phyloP scores from a whole-genome alignment of 1,140 invertebrate genomes.

The Monochamus saltuarius region DNA sequence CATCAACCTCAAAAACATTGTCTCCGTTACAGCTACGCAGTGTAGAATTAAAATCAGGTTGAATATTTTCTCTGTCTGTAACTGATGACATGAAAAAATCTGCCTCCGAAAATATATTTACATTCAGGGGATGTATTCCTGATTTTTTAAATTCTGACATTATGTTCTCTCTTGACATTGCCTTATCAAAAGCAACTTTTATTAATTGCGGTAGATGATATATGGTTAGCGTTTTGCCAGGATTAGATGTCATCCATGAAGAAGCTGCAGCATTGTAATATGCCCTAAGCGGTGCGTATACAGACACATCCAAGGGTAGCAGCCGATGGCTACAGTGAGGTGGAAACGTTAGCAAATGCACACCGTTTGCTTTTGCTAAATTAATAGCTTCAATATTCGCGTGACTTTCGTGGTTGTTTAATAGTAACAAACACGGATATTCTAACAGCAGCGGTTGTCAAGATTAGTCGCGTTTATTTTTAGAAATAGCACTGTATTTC shows the following conservation, averaged over 20 bases:
- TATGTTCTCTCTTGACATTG: constrained; percentile 8
- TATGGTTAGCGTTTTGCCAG: constrained; percentile 8
- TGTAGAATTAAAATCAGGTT: too few species aligned
- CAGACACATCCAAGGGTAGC: too few species aligned
- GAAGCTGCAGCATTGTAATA: background rate
- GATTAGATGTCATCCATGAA: constrained; percentile 7
- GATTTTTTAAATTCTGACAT: constrained; percentile 9
- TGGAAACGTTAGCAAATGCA: constrained; percentile 12
- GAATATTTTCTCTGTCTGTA: background rate
- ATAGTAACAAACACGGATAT: constrained; percentile 6
- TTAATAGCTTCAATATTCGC: constrained; percentile 2
- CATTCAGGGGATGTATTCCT: background rate
- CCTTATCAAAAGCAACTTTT: background rate
- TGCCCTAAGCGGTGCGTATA: constrained; percentile 10
- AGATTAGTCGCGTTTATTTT: too few species aligned
- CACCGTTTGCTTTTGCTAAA: constrained; percentile 3
- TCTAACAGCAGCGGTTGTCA: too few species aligned
- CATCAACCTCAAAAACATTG: too few species aligned
- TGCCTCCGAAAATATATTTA: background rate
- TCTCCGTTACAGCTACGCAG: too few species aligned
- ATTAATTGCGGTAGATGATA: background rate
- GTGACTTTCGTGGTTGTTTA: constrained; percentile 21
- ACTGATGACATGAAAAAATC: constrained; percentile 7
- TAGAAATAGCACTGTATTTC: too few species aligned
- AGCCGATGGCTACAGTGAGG: constrained; percentile 14